A percentile compares a stretch with the other conserved stretches of the same genome.
Evolutionary conservation across 2,113 vertebrate species (phyloP).

Genomic region (Daphoenositta chrysoptera): DNA sequence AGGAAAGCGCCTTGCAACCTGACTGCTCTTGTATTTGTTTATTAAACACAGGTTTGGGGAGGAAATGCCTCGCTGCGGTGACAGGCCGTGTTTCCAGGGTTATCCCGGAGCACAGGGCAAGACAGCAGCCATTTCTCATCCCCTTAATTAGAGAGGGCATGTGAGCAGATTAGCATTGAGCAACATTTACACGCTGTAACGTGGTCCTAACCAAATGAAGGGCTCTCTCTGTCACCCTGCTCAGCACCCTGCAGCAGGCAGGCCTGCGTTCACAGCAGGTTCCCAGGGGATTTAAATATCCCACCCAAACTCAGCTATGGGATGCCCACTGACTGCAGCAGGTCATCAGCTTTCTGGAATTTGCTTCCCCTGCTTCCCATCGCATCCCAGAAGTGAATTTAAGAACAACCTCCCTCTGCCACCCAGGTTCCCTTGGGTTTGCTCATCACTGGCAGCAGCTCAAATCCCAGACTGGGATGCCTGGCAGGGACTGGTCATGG

Average conservation of each 20-base stretch:
- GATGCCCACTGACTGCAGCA: background rate
- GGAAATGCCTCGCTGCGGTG: background rate
- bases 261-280: background rate
- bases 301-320: background rate
- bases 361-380: background rate
- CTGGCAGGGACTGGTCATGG: rapidly evolving
- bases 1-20: background rate
- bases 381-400: background rate
- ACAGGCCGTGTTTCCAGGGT: background rate
- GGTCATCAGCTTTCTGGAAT: rapidly evolving
- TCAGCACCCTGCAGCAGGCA: background rate
- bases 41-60: background rate
- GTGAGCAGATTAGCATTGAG: background rate
- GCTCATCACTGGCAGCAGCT: background rate
- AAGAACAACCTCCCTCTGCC: background rate
- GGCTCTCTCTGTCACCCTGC: background rate
- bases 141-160: background rate
- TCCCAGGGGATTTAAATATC: background rate
- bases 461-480: rapidly evolving
- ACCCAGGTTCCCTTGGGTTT: background rate
- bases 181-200: background rate
- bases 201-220: background rate
- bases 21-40: background rate
- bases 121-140: background rate
- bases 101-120: background rate